Conservation (phyloP, 2,113 vertebrate species). For the Genyomyrus donnyi region DNA sequence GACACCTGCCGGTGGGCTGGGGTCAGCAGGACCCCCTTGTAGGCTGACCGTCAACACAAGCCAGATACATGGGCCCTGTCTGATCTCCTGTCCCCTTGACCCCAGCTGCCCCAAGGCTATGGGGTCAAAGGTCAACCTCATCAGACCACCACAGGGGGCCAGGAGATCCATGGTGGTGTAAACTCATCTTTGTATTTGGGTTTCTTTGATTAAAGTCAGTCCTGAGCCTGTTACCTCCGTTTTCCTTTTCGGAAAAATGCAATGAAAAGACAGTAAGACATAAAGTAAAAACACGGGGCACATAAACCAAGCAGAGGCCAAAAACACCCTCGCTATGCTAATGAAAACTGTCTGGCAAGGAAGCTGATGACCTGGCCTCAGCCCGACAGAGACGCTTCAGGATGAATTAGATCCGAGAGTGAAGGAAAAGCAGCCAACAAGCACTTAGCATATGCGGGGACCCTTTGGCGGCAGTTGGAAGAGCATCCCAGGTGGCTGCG, state of each 20-base stretch:
- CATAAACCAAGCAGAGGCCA: background rate
- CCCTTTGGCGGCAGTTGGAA: background rate
- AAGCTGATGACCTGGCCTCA: background rate
- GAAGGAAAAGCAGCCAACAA: background rate
- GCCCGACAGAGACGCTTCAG: background rate
- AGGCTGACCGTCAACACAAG: conserved; percentile 46
- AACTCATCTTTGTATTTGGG: conserved; percentile 46
- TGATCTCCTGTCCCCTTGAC: conserved; percentile 40
- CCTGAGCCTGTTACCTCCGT: background rate
- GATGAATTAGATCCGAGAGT: background rate
- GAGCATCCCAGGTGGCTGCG: background rate
- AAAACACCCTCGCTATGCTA: background rate
- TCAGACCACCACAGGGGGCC: conserved; percentile 33
- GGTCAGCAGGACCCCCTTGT: conserved; percentile 36
- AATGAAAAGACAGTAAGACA: background rate
- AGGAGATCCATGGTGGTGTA: conserved; percentile 37
- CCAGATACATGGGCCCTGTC: conserved; percentile 39
- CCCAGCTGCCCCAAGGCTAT: conserved; percentile 36
- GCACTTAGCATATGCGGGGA: background rate
- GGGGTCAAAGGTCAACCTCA: conserved; percentile 48
- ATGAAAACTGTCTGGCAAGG: background rate
- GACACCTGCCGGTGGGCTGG: conserved; percentile 50
- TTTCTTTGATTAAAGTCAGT: background rate
- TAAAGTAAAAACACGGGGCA: background rate
- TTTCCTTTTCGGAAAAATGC: background rate